Conservation (phyloP, 1,140 invertebrate genomes). For the Psilanteris sp. region DNA sequence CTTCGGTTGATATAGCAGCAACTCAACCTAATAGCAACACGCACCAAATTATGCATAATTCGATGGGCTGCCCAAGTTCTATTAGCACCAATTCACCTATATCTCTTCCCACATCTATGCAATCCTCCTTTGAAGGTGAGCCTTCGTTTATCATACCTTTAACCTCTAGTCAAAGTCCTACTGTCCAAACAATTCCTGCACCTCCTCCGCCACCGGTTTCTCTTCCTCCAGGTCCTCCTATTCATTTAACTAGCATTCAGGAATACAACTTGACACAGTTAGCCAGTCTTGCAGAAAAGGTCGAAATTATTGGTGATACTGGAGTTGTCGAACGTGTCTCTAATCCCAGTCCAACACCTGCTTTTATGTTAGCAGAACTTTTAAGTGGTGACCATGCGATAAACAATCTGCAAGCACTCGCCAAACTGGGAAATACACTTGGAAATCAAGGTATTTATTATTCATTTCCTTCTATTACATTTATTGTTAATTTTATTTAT, state of each 20-base stretch:
- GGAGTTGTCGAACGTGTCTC: conserved; percentile 79
- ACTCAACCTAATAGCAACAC: conserved; percentile 59
- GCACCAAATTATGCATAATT: conserved; percentile 72
- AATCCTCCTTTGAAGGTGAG: conserved; percentile 88
- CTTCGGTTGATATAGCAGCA: conserved; percentile 54
- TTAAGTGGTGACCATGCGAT: conserved; percentile 89
- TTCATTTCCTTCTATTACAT: too few species aligned
- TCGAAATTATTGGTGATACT: conserved; percentile 75
- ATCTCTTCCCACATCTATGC: conserved; percentile 84
- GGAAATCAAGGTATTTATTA: conserved; percentile 85
- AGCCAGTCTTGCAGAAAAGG: conserved; percentile 87
- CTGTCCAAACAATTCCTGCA: conserved; percentile 65
- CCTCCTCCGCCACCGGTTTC: conserved; percentile 75
- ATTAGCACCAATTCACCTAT: conserved; percentile 83
- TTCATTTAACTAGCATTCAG: conserved; percentile 85
- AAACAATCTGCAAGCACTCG: conserved; percentile 92
- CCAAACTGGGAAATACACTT: conserved; percentile 87
- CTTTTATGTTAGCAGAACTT: conserved; percentile 87
- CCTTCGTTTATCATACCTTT: conserved; percentile 75
- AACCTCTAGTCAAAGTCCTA: conserved; percentile 78
- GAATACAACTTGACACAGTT: conserved; percentile 91
- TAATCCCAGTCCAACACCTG: conserved; percentile 84
- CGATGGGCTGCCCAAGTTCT: conserved; percentile 79
- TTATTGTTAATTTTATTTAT: conserved; percentile 2
- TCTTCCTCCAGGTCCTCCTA: conserved; percentile 76